Evolutionary conservation across 2,113 vertebrate genomes (phyloP).

Genomic region (Prinia subflava): DNA sequence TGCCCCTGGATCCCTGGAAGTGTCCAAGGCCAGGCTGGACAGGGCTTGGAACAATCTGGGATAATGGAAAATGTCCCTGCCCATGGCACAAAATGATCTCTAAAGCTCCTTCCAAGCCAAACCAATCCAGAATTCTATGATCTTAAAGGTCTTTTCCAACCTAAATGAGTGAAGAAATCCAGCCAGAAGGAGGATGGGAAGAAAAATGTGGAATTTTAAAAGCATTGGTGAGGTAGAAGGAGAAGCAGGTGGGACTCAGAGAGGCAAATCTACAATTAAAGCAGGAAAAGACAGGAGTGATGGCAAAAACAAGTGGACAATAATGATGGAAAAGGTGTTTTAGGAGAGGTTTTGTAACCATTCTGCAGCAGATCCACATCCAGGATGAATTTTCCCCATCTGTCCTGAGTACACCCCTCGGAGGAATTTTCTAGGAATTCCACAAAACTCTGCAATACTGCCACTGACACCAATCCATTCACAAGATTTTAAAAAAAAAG

Average conservation of each 20-base stretch:
- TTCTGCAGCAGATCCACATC: neutral
- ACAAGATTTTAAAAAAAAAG: fast-evolving
- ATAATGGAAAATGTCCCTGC: neutral
- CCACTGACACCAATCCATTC: neutral
- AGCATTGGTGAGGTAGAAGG: neutral
- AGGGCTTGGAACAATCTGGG: fast-evolving
- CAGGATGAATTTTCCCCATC: neutral
- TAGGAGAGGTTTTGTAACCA: neutral
- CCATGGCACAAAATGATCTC: neutral
- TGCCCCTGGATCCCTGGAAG: neutral
- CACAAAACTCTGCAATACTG: neutral
- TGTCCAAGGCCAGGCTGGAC: neutral
- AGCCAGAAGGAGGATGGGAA: neutral
- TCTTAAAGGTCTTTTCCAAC: neutral
- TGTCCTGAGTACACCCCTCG: fast-evolving
- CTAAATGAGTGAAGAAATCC: neutral
- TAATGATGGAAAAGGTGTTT: neutral
- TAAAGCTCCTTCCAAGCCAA: neutral
- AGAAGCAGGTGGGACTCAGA: neutral
- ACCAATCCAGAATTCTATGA: neutral
- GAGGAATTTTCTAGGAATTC: neutral
- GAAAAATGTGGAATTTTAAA: neutral
- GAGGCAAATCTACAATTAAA: neutral
- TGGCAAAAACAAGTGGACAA: neutral
- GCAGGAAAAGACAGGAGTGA: neutral